Percentiles rank a stretch among this genome's conserved stretches.
Conservation (phyloP, 2,888 invertebrate species). For the Xanthostigma xanthostigma region DNA sequence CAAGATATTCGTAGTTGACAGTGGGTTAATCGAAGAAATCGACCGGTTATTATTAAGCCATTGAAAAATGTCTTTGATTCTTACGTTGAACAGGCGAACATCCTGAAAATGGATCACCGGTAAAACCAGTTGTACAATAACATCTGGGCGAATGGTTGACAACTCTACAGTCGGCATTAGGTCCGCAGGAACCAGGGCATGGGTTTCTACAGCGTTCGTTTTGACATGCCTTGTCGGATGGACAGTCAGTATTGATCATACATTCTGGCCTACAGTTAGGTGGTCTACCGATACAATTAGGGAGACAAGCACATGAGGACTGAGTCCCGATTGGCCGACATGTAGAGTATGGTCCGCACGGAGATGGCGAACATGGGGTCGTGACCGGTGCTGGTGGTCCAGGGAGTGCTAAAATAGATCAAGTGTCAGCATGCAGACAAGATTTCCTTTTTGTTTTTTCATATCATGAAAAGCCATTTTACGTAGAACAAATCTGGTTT, state of each 20-base stretch:
- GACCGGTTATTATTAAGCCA: too few relatives aligned
- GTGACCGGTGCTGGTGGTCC: constrained; percentile 5
- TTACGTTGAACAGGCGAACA: constrained; percentile 35
- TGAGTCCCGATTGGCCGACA: constrained; percentile 51
- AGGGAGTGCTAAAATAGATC: constrained; percentile 22
- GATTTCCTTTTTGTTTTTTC: too few relatives aligned
- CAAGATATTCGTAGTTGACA: too few relatives aligned
- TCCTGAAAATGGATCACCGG: constrained; percentile 67
- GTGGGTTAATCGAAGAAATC: too few relatives aligned
- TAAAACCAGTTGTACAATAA: constrained; percentile 50
- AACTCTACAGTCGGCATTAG: constrained; percentile 52
- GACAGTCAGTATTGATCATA: constrained; percentile 55
- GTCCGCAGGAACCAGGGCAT: constrained; percentile 60
- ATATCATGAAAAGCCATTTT: too few relatives aligned
- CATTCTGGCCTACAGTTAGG: constrained; percentile 68
- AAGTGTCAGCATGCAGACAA: constrained; percentile 5
- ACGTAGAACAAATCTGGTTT: too few relatives aligned
- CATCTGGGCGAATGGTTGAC: constrained; percentile 61
- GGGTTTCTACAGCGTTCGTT: constrained; percentile 58
- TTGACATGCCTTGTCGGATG: constrained; percentile 54
- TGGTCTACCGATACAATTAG: constrained; percentile 61
- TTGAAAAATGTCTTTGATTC: too few relatives aligned
- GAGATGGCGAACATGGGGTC: constrained; percentile 54
- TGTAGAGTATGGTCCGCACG: constrained; percentile 63
- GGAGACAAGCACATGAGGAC: constrained; percentile 59